phyloP scores from a whole-genome alignment of 2,113 vertebrate genomes.

The Rana temporaria region DNA sequence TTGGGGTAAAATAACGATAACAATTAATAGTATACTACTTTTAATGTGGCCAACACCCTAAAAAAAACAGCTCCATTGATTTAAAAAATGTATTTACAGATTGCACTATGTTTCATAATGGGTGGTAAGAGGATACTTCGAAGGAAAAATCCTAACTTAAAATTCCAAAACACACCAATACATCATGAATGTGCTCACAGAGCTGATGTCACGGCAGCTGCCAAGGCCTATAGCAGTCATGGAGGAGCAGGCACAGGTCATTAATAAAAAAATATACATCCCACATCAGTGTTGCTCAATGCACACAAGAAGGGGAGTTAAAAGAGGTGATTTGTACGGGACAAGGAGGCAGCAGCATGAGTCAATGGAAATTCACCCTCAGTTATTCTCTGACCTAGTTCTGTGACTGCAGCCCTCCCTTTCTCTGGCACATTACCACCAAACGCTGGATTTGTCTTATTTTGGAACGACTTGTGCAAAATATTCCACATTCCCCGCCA shows the following conservation, averaged over 20 bases:
- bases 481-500: conserved; percentile 64
- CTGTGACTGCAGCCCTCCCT: conserved; percentile 11
- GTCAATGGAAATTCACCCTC: conserved; percentile 50
- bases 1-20: too few relatives aligned
- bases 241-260: conserved; percentile 16
- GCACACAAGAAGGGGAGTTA: neutral
- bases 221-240: conserved; percentile 3
- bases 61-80: neutral
- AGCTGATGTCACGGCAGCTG: neutral
- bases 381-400: conserved; percentile 47
- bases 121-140: neutral
- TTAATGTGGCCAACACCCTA: too few relatives aligned
- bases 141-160: neutral
- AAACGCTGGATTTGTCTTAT: conserved; percentile 38
- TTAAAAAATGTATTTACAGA: conserved; percentile 1
- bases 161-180: conserved; percentile 41
- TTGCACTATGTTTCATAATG: conserved; percentile 20
- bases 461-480: conserved; percentile 58
- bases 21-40: too few relatives aligned
- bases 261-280: conserved; percentile 45
- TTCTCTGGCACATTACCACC: conserved; percentile 17
- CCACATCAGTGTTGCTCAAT: conserved; percentile 1
- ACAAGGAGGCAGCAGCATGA: conserved; percentile 27
- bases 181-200: conserved; percentile 29
- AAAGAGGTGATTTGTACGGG: conserved; percentile 7